A percentile compares a stretch with the other conserved stretches of the same genome.
phyloP scores from a whole-genome alignment of 2,888 invertebrate genomes.

The Horisme vitalbata region DNA sequence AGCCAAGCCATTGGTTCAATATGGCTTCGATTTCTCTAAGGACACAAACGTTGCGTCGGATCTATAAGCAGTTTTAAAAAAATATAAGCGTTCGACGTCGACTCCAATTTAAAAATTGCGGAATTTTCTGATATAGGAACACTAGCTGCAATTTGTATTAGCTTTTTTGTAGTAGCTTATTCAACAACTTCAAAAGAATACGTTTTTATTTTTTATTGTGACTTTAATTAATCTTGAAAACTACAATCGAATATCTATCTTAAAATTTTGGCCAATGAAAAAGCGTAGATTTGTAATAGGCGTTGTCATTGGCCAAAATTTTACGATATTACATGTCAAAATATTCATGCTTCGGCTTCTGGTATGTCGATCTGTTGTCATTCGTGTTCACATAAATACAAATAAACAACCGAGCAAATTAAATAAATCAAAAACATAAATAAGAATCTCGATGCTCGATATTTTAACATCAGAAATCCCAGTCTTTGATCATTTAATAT shows the following conservation, averaged over 20 bases:
- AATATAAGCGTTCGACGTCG: slow-evolving; percentile 4
- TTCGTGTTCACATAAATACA: no score
- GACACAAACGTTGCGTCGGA: slow-evolving; percentile 13
- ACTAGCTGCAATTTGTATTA: slow-evolving; percentile 12
- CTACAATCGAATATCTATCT: not conserved
- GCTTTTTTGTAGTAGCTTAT: slow-evolving; percentile 8
- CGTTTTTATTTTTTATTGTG: slow-evolving; percentile 4
- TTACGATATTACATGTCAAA: no score
- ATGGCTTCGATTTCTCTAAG: slow-evolving; percentile 21
- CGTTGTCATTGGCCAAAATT: no score
- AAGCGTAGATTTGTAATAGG: no score
- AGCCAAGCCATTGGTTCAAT: slow-evolving; percentile 21
- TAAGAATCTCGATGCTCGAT: no score
- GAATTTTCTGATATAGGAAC: slow-evolving; percentile 14
- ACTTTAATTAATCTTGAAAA: slow-evolving; percentile 12
- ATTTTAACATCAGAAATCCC: no score
- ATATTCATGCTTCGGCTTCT: no score
- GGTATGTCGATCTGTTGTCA: no score
- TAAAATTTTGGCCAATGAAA: no score
- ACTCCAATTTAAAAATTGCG: slow-evolving; percentile 15
- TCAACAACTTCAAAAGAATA: not conserved
- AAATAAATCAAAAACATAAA: no score
- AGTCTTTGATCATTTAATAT: no score
- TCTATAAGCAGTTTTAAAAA: slow-evolving; percentile 14
- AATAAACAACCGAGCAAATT: no score